Base-by-base conservation (phyloP, 1,140 invertebrate species). In the Atopsyche davidsoni region DNA sequence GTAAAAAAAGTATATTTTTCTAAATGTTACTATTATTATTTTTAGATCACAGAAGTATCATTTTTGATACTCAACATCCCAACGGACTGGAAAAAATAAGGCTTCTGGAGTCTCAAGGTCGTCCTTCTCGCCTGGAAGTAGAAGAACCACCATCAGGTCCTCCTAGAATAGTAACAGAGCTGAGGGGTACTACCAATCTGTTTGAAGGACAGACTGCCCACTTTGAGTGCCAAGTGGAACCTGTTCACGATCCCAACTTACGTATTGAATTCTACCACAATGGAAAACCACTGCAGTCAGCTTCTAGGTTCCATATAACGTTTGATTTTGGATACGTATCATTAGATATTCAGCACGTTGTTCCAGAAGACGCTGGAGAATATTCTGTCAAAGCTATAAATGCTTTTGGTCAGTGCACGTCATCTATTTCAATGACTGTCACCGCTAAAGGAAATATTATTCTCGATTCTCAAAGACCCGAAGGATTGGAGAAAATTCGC, bases 311-410 rank as follows among this genome's bases (percentile, higher is more conserved):
- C 81, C 91, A 94, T 68, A 89, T 91, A 55, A 93, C 91, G 36
- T 91, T 92, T 63, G 93, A 96, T 69, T 97, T 97, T 74, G 93
- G 93, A 59, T 96, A 95, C 59, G 87, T 94, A 40, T 89, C 92
- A 31, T 72, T 97, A 53, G 92, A 96, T 68, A 92, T 97, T 62
- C 79, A 80, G 39, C 88, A 95, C 57, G 80, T 87, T 40, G 86
- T 95, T 38, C 83, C 91, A 3, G 92, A 94, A 75, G 96, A 99
- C 73, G 88, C 87, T 49, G 96, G 96, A 35, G 84, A 91, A 72
- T 96, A 96, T 66, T 90, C 87, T 0, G 89, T 92, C 3, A 85
- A 85, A 59, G 91, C 89, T 9, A 84, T 88, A 16, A 96, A 96
- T 65, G 83, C 85, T 51, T 70, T 92, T 21, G 92, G 92, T 28